Evolutionary conservation across 2,797 vertebrate species (phyloP), one percentile per base, ranked within the genome.

Genomic region (Acrossocheilus wenchowensis): DNA sequence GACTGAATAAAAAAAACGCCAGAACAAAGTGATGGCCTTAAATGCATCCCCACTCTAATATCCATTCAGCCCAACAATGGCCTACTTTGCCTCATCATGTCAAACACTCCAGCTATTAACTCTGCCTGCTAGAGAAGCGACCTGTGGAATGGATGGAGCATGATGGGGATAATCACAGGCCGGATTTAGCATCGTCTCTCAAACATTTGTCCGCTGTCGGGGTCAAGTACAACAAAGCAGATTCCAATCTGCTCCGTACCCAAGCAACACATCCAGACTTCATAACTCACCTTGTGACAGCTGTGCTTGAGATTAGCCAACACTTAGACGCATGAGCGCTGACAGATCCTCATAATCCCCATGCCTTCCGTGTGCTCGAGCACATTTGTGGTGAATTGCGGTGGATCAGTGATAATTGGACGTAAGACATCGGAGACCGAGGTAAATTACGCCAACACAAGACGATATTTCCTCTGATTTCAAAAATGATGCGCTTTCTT

Each of bases 401-500:
- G 87, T 89, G 92, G 91, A 94, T 92, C 92, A 57, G 89, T 30
- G 89, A 93, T 94, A 94, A 95, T 94, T 95, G 95, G 93, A 94
- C 92, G 91, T 80, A 85, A 78, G 90, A 91, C 94, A 94, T 94
- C 74, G 83, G 95, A 96, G 95, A 94, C 88, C 80, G 87, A 86
- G 92, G 91, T 93, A 95, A 95, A 95, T 96, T 93, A 95, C 92
- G 91, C 81, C 91, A 93, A 92, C 93, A 92, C 91, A 86, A 94
- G 93, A 93, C 91, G 90, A 94, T 89, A 93, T 94, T 94, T 95
- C 93, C 93, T 93, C 86, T 80, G 92, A 92, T 94, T 94, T 95
- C 92, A 50, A 93, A 89, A 91, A 81, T 84, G 80, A 95, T 95
- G 94, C 92, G 92, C 94, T 94, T 92, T 92, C 94, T 94, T 95